These are phyloP conservation scores for Gymnocephalus cernua DNA, from an alignment of 2,113 vertebrate species.

Conservation along the genomic window DNA sequence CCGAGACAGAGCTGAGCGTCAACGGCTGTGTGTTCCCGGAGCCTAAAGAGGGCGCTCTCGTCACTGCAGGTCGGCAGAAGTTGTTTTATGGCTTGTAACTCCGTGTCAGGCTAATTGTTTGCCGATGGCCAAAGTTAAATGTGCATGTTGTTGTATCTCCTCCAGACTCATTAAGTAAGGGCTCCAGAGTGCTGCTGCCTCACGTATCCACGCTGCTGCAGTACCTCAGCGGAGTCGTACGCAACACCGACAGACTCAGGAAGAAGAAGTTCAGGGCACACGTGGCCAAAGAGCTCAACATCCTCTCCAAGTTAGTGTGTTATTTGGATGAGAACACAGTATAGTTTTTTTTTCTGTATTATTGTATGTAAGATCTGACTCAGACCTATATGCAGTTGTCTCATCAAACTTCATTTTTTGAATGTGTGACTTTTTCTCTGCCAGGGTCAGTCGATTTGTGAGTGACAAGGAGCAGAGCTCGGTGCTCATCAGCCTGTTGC, in stretches of 20 bases:
- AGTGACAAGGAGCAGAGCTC: constrained; percentile 93
- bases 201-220: constrained; percentile 91
- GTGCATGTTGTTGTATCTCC: not conserved
- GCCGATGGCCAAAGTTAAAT: not conserved
- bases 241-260: constrained; percentile 88
- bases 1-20: constrained; percentile 78
- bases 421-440: constrained; percentile 3
- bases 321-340: not conserved
- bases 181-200: constrained; percentile 89
- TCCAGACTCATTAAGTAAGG: constrained; percentile 86
- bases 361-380: not conserved
- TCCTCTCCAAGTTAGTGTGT: constrained; percentile 94
- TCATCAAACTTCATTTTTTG: not conserved
- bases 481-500: constrained; percentile 89
- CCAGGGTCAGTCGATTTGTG: constrained; percentile 94
- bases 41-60: constrained; percentile 60
- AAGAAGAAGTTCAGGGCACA: constrained; percentile 91
- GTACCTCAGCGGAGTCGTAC: constrained; percentile 90
- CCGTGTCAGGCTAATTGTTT: not conserved
- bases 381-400: not conserved
- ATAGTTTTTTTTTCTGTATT: not conserved
- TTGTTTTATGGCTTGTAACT: not conserved
- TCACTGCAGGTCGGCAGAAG: constrained; percentile 79
- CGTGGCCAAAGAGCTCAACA: constrained; percentile 95
- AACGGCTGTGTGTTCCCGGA: constrained; percentile 81